Conservation (phyloP, 2,888 invertebrate genomes). For the Ceramica pisi region DNA sequence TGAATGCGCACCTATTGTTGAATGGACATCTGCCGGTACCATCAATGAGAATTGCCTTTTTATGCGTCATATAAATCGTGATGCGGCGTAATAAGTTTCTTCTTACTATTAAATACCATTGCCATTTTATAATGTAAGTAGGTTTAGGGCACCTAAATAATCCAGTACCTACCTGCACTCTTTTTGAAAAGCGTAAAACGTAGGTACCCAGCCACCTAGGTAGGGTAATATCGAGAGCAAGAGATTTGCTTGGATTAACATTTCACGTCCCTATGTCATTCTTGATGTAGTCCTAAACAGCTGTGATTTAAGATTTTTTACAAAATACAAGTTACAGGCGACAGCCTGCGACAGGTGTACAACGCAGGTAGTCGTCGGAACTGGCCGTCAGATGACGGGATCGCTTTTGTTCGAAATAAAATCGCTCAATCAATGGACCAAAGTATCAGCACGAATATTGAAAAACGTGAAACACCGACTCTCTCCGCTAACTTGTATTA, state of each 20-base stretch:
- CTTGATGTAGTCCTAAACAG: constrained; percentile 28
- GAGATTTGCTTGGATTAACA: not conserved
- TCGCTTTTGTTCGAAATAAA: constrained; percentile 75
- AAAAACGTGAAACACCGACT: constrained; percentile 11
- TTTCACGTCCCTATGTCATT: constrained; percentile 12
- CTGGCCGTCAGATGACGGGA: constrained; percentile 70
- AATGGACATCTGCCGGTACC: constrained; percentile 78
- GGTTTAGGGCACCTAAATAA: not conserved
- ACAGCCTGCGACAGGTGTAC: constrained; percentile 84
- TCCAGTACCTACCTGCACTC: not conserved
- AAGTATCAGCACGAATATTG: constrained; percentile 55
- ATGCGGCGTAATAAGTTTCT: constrained; percentile 66
- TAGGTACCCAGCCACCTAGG: not conserved
- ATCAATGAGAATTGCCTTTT: constrained; percentile 72
- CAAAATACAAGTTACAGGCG: constrained; percentile 55
- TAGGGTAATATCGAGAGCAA: not conserved
- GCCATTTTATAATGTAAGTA: constrained; percentile 41
- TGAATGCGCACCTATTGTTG: constrained; percentile 76
- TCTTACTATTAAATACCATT: constrained; percentile 43
- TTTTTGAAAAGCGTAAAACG: not conserved
- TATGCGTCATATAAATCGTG: constrained; percentile 69
- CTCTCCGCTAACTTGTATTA: not conserved
- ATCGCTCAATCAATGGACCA: constrained; percentile 67
- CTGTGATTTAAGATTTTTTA: constrained; percentile 67
- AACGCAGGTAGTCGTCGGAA: constrained; percentile 83